A percentile compares a stretch with the other conserved stretches of the same genome.
Evolutionary conservation across 2,797 vertebrate species (phyloP).

Genomic region (Pelodytes ibericus): DNA sequence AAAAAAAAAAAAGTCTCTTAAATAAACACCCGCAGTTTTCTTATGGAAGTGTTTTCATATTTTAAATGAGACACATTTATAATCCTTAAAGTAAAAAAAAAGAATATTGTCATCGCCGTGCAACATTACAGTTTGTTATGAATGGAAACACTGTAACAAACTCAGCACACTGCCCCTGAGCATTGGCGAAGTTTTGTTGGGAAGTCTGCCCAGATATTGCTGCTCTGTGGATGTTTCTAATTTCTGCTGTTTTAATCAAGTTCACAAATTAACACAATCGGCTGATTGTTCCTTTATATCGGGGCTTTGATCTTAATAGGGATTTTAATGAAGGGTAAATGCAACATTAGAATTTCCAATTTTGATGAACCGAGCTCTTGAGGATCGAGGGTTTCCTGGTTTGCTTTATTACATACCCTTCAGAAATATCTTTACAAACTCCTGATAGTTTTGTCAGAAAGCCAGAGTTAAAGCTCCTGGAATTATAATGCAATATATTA

Average conservation of each 20-base stretch:
- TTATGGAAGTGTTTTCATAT: constrained; percentile 13
- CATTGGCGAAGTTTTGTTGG: constrained; percentile 41
- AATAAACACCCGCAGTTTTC: background rate
- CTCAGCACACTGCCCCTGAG: constrained; percentile 37
- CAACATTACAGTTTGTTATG: constrained; percentile 45
- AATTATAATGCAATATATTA: constrained; percentile 13
- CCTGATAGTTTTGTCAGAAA: constrained; percentile 2
- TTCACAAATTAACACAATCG: constrained; percentile 54
- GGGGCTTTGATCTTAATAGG: constrained; percentile 25
- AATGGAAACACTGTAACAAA: constrained; percentile 50
- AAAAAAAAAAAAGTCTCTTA: background rate
- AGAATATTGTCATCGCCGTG: constrained; percentile 40
- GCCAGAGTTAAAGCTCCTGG: constrained; percentile 15
- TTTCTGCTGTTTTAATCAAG: constrained; percentile 48
- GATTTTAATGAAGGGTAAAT: constrained; percentile 28
- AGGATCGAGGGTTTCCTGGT: constrained; percentile 20
- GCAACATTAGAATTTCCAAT: constrained; percentile 6
- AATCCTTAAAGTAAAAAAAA: constrained; percentile 45
- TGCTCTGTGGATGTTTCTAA: constrained; percentile 45
- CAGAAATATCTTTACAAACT: constrained; percentile 1
- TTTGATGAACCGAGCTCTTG: constrained; percentile 35
- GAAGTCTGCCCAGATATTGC: constrained; percentile 47
- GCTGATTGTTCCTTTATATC: constrained; percentile 44
- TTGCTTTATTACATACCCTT: constrained; percentile 18
- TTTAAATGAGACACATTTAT: constrained; percentile 44